Base-by-base conservation (phyloP, 2,113 vertebrate genomes). In the Proteles cristata region DNA sequence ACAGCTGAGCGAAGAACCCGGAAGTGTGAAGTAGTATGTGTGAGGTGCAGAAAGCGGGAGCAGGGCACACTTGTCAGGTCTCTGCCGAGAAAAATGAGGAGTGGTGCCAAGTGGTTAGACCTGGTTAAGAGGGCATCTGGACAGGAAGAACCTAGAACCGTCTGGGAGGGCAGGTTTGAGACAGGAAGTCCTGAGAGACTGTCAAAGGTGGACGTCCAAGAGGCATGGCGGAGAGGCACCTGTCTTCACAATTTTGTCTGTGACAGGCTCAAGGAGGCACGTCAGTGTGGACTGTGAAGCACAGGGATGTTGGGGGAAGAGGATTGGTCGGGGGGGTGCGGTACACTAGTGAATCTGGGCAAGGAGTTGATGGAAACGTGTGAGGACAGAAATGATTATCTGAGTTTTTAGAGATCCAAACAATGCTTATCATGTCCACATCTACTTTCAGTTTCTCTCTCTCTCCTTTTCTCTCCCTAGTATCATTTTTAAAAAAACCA, bases 151-250 rank as follows among this genome's bases (percentile, higher is more conserved):
- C 23, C 2, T 6, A 4, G 63, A 21, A 3, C n/a, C 11, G 0
- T 23, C 26, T 26, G 17, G 7, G 58, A 17, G 12, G 19, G 31
- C 50, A 33, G 33, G 11, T 71, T 73, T 1, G 50, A 23, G 81
- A 39, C 35, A 16, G 39, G 77, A 35, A 33, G 55, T 53, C 66
- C n/a, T 2, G 14, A 45, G 11, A 16, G 16, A 17, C 23, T 0
- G 0, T 0, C 25, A 11, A 63, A 15, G 58, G 19, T 1, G 4
- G 26, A 3, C 0, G 6, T 16, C n/a, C 33, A 31, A 55, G 58
- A 43, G 8, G 23, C 35, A 19, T 9, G 50, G 53, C 5, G 1
- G 61, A 50, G 82, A 68, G 1, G n/a, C 0, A 3, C 11, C 2
- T 17, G 12, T n/a, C 26, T 28, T 10, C 21, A 58, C 74, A 16